These are phyloP conservation scores for Emydoidea blandingii DNA, from an alignment of 2,797 vertebrate genomes.

Conservation along the genomic window DNA sequence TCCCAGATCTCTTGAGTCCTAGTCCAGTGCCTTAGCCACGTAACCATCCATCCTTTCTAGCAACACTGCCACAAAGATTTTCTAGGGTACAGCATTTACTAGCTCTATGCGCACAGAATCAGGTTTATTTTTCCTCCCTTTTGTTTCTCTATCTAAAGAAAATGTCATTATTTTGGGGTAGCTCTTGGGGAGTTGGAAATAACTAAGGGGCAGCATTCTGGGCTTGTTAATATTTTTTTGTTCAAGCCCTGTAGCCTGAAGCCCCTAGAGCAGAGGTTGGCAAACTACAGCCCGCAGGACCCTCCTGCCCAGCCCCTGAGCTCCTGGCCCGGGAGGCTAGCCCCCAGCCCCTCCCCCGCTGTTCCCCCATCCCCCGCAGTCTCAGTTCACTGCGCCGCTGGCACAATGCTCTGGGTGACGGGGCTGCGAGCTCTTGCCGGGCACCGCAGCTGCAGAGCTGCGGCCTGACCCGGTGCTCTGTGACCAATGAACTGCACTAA, in stretches of 20 bases:
- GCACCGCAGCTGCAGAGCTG: no score
- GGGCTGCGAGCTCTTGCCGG: no score
- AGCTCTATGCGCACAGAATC: rapidly evolving
- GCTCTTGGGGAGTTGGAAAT: neutral
- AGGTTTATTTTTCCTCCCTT: neutral
- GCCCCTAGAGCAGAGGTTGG: neutral
- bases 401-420: no score
- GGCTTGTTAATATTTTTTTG: neutral
- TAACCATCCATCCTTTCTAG: neutral
- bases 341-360: no score
- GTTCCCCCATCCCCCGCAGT: no score
- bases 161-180: neutral
- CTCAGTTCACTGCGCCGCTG: no score
- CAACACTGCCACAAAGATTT: neutral
- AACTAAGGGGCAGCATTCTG: neutral
- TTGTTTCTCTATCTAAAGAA: neutral
- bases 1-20: neutral
- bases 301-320: no score
- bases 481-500: neutral
- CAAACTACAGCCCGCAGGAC: no score
- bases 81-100: neutral
- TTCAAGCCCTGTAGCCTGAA: neutral
- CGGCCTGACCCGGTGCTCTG: no score
- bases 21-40: neutral
- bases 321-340: no score